Percentiles rank a stretch among this genome's conserved stretches.
phyloP scores from a whole-genome alignment of 1,140 invertebrate genomes.

The Drosophila prosaltans region DNA sequence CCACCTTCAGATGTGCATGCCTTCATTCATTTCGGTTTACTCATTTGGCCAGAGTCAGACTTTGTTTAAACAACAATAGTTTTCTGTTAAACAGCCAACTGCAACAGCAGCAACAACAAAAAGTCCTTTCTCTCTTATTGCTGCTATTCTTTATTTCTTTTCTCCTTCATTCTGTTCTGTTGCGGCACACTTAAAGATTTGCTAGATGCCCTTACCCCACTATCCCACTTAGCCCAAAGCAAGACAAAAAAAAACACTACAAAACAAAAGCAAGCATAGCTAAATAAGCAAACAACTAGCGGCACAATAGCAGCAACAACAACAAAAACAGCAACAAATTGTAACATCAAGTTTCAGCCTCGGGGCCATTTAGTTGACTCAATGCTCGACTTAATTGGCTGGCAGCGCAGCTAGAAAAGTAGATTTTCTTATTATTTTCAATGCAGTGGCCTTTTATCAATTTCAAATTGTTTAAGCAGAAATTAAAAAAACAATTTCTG shows the following conservation, averaged over 20 bases:
- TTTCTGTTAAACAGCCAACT: slow-evolving; percentile 19
- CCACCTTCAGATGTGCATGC: slow-evolving; percentile 40
- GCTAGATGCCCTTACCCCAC: slow-evolving; percentile 16
- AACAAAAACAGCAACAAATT: slow-evolving; percentile 47
- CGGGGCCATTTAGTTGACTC: slow-evolving; percentile 66
- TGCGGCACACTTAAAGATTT: slow-evolving; percentile 62
- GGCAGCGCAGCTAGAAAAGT: slow-evolving; percentile 25
- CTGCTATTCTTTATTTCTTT: slow-evolving; percentile 14
- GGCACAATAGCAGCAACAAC: slow-evolving; percentile 44
- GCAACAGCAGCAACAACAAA: slow-evolving; percentile 4
- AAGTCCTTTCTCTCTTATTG: slow-evolving; percentile 7
- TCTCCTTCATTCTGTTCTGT: slow-evolving; percentile 16
- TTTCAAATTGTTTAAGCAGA: background rate
- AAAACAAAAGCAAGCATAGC: slow-evolving; percentile 55
- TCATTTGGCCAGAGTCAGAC: slow-evolving; percentile 51
- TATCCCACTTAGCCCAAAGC: slow-evolving; percentile 21
- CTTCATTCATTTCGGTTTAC: slow-evolving; percentile 43
- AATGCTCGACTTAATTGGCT: slow-evolving; percentile 73
- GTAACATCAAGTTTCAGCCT: slow-evolving; percentile 55
- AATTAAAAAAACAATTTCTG: background rate
- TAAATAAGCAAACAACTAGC: slow-evolving; percentile 63
- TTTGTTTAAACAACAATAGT: slow-evolving; percentile 19
- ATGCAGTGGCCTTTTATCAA: slow-evolving; percentile 7
- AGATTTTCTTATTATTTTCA: slow-evolving; percentile 10
- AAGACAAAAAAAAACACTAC: slow-evolving; percentile 18